Percentiles rank a stretch among this genome's conserved stretches.
Evolutionary conservation across 2,888 invertebrate genomes (phyloP).

Genomic region (Volucella bombylans): DNA sequence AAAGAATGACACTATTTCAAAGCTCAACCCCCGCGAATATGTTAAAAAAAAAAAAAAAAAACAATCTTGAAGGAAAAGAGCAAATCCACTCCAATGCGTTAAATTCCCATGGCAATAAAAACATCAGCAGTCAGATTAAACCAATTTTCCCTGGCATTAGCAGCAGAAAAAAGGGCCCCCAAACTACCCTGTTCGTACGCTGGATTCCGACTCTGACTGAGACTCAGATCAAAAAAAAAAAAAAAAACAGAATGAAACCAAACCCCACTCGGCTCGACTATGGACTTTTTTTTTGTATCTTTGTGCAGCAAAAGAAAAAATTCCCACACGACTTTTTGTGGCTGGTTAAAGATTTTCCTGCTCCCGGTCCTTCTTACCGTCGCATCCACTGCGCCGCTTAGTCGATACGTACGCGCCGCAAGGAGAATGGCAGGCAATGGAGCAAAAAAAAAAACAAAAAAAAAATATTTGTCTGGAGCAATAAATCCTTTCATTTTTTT

Average conservation of each 20-base stretch:
- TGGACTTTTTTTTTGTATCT: conserved; percentile 44
- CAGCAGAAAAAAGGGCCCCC: conserved; percentile 45
- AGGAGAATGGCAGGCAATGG: conserved; percentile 49
- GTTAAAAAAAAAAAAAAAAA: conserved; percentile 12
- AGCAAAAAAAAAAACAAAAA: conserved; percentile 11
- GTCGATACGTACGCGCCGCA: conserved; percentile 66
- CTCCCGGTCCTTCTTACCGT: conserved; percentile 41
- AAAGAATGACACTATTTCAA: conserved; percentile 56
- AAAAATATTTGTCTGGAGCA: conserved; percentile 72
- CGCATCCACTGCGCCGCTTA: conserved; percentile 37
- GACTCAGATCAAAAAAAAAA: too few relatives aligned
- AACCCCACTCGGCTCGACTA: conserved; percentile 32
- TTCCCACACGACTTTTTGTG: conserved; percentile 73
- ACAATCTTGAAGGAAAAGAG: conserved; percentile 5
- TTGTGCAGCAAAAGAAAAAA: conserved; percentile 57
- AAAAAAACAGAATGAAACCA: conserved; percentile 46
- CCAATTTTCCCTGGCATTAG: conserved; percentile 72
- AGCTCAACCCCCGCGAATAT: conserved; percentile 22
- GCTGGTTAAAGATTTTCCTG: conserved; percentile 58
- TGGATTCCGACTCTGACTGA: conserved; percentile 36
- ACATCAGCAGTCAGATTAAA: conserved; percentile 74
- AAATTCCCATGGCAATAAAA: conserved; percentile 74
- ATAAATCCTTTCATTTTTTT: conserved; percentile 68
- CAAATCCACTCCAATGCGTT: conserved; percentile 66
- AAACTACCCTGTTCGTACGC: conserved; percentile 40